Conservation (phyloP, 2,888 invertebrate genomes). For the Halocaridina rubra region DNA sequence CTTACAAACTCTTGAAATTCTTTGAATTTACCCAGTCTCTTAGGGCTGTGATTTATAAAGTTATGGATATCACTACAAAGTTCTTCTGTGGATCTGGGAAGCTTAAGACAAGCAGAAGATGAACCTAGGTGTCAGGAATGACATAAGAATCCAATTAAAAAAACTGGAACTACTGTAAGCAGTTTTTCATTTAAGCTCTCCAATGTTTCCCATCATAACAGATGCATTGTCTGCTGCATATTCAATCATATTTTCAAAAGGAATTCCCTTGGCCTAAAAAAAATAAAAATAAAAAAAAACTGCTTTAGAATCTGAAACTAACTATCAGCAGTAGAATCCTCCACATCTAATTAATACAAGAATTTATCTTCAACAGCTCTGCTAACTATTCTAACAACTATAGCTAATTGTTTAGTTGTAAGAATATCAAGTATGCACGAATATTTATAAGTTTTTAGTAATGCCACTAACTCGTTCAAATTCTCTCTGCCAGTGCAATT, state of each 20-base stretch:
- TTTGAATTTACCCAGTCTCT: too few relatives aligned
- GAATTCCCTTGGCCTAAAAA: neutral
- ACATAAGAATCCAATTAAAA: conserved; percentile 15
- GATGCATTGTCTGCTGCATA: neutral
- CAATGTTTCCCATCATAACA: neutral
- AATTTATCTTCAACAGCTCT: neutral
- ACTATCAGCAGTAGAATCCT: neutral
- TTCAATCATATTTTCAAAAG: neutral
- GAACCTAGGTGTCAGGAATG: conserved; percentile 23
- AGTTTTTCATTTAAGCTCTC: neutral
- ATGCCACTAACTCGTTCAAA: neutral
- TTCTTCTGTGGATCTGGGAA: neutral
- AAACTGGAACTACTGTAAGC: neutral
- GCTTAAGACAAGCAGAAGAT: conserved; percentile 18
- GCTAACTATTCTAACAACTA: neutral
- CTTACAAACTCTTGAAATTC: too few relatives aligned
- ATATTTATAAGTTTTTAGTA: neutral
- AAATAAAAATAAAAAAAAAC: too few relatives aligned
- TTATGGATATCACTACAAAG: conserved; percentile 5
- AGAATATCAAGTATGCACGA: neutral
- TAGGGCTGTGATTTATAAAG: neutral
- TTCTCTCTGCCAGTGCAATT: neutral
- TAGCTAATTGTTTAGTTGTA: neutral
- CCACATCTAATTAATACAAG: neutral
- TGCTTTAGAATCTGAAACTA: neutral